Evolutionary conservation across 2,888 invertebrate genomes (phyloP).

Genomic region (Tanytarsus gracilentus): DNA sequence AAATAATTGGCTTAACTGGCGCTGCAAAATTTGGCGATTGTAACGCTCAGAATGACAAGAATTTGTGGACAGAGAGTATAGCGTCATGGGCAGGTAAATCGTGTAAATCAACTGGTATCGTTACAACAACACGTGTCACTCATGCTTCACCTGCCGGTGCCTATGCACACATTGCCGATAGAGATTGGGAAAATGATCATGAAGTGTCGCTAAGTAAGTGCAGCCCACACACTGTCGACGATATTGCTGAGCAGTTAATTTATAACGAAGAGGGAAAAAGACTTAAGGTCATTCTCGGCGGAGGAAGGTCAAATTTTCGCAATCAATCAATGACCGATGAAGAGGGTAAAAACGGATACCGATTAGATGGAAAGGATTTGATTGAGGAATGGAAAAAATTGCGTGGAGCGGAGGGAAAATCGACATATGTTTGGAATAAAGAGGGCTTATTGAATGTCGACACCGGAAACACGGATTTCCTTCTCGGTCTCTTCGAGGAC

Average conservation of each 20-base stretch:
- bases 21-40: conserved; percentile 57
- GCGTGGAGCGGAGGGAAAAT: conserved; percentile 37
- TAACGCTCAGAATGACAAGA: conserved; percentile 45
- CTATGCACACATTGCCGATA: conserved; percentile 48
- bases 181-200: conserved; percentile 47
- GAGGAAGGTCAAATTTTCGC: conserved; percentile 48
- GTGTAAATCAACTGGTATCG: conserved; percentile 53
- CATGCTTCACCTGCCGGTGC: conserved; percentile 67
- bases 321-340: conserved; percentile 44
- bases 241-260: conserved; percentile 28
- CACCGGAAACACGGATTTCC: conserved; percentile 45
- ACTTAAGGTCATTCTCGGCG: conserved; percentile 45
- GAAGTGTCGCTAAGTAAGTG: conserved; percentile 16
- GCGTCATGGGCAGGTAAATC: conserved; percentile 56
- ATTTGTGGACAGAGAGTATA: conserved; percentile 56
- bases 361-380: conserved; percentile 3
- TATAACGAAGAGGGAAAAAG: conserved; percentile 11
- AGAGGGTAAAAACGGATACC: conserved; percentile 37
- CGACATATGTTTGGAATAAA: conserved; percentile 39
- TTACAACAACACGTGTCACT: conserved; percentile 70
- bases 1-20: conserved; percentile 60
- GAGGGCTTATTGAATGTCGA: conserved; percentile 37
- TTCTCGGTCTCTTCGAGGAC: conserved; percentile 49
- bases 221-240: conserved; percentile 18
- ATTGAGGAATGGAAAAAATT: conserved; percentile 5